phyloP scores from a whole-genome alignment of 2,888 invertebrate genomes.

The Allacma fusca region DNA sequence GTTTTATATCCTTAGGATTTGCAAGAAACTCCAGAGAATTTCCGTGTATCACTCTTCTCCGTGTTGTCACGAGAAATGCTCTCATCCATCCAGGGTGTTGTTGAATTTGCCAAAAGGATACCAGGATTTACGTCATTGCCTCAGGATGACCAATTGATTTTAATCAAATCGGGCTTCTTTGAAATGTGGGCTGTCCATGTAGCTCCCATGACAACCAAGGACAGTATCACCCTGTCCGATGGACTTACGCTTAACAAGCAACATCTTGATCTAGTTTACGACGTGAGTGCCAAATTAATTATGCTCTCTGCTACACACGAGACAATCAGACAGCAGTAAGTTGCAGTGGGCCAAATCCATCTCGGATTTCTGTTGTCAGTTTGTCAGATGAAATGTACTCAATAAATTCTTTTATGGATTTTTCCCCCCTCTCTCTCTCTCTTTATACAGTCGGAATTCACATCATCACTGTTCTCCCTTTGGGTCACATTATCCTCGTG shows the following conservation, averaged over 20 bases:
- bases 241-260: conserved; percentile 83
- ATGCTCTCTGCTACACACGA: not conserved
- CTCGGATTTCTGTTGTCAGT: too few species aligned
- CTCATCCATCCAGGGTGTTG: conserved; percentile 90
- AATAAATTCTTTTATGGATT: too few species aligned
- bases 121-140: conserved; percentile 88
- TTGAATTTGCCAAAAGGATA: conserved; percentile 94
- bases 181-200: conserved; percentile 94
- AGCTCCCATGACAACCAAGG: conserved; percentile 74
- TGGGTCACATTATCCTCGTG: conserved; percentile 75
- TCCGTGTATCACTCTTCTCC: conserved; percentile 87
- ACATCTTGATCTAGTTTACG: conserved; percentile 87
- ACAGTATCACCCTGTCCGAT: conserved; percentile 85
- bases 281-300: conserved; percentile 71
- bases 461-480: conserved; percentile 81
- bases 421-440: not conserved
- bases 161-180: conserved; percentile 96
- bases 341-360: too few species aligned
- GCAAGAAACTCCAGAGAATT: conserved; percentile 71
- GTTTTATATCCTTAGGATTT: conserved; percentile 51
- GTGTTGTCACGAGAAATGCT: conserved; percentile 85
- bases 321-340: too few species aligned
- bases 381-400: too few species aligned
- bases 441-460: conserved; percentile 79
- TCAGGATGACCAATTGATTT: conserved; percentile 95